phyloP scores from a whole-genome alignment of 2,113 vertebrate species.

The Neogobius melanostomus region DNA sequence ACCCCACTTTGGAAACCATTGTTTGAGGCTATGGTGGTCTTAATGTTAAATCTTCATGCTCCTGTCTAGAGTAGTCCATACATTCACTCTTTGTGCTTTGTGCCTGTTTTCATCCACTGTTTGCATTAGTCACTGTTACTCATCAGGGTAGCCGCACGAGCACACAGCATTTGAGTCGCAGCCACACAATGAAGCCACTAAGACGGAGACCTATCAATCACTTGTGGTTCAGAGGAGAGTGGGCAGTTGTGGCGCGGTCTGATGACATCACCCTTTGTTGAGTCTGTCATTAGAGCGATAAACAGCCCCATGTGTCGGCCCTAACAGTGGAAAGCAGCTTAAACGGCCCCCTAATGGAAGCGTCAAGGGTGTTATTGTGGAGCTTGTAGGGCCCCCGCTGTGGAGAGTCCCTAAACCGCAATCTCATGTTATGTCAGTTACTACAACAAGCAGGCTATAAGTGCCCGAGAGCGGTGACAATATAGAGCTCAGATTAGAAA shows the following conservation, averaged over 20 bases:
- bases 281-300: conserved; percentile 67
- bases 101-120: conserved; percentile 51
- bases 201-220: conserved; percentile 64
- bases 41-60: background rate
- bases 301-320: conserved; percentile 35
- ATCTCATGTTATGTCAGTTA: conserved; percentile 48
- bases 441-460: conserved; percentile 36
- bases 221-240: conserved; percentile 53
- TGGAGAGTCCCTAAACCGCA: conserved; percentile 58
- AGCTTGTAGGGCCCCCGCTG: conserved; percentile 15
- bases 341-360: conserved; percentile 38
- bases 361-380: conserved; percentile 60
- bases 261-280: conserved; percentile 63
- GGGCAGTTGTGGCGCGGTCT: conserved; percentile 51
- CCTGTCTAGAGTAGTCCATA: conserved; percentile 10
- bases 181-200: conserved; percentile 64
- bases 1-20: background rate
- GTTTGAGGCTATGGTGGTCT: background rate
- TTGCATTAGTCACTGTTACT: conserved; percentile 70
- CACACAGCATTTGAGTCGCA: conserved; percentile 35
- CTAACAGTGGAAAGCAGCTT: conserved; percentile 12
- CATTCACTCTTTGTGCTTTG: conserved; percentile 28
- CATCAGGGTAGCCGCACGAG: conserved; percentile 45
- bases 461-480: conserved; percentile 38
- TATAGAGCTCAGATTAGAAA: conserved; percentile 54